Conservation (phyloP, 2,888 invertebrate genomes). For the Germaria angustata region DNA sequence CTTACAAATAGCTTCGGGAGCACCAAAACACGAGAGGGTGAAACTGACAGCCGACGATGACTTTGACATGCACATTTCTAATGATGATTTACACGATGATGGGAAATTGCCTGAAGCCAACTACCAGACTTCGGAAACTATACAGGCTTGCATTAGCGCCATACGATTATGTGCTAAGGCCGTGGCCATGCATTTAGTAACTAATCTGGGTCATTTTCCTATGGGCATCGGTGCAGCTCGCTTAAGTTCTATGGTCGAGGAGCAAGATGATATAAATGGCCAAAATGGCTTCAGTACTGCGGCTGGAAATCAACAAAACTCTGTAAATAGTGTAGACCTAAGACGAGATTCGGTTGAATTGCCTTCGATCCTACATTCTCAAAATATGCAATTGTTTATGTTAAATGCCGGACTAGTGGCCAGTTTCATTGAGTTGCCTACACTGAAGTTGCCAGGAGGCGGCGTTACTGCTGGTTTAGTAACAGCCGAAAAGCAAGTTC, state of each 20-base stretch:
- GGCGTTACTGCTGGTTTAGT: slow-evolving; percentile 88
- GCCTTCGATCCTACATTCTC: slow-evolving; percentile 89
- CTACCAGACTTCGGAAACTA: slow-evolving; percentile 79
- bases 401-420: slow-evolving; percentile 90
- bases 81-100: slow-evolving; percentile 77
- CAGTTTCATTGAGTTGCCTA: slow-evolving; percentile 93
- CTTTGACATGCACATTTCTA: slow-evolving; percentile 78
- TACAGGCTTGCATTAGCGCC: slow-evolving; percentile 81
- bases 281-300: slow-evolving; percentile 62
- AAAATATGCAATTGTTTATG: slow-evolving; percentile 92
- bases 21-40: slow-evolving; percentile 75
- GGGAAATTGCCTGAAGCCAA: slow-evolving; percentile 76
- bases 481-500: slow-evolving; percentile 90
- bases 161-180: slow-evolving; percentile 83
- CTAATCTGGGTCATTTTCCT: slow-evolving; percentile 97
- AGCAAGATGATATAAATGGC: slow-evolving; percentile 89
- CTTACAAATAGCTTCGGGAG: slow-evolving; percentile 77
- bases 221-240: slow-evolving; percentile 93
- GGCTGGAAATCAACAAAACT: slow-evolving; percentile 53
- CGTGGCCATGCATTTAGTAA: slow-evolving; percentile 90
- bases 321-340: slow-evolving; percentile 66
- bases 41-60: slow-evolving; percentile 79
- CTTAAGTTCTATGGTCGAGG: slow-evolving; percentile 93
- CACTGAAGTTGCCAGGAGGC: slow-evolving; percentile 89
- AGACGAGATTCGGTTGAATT: slow-evolving; percentile 83